Conservation (phyloP, 2,113 vertebrate species). For the Mola mola region DNA sequence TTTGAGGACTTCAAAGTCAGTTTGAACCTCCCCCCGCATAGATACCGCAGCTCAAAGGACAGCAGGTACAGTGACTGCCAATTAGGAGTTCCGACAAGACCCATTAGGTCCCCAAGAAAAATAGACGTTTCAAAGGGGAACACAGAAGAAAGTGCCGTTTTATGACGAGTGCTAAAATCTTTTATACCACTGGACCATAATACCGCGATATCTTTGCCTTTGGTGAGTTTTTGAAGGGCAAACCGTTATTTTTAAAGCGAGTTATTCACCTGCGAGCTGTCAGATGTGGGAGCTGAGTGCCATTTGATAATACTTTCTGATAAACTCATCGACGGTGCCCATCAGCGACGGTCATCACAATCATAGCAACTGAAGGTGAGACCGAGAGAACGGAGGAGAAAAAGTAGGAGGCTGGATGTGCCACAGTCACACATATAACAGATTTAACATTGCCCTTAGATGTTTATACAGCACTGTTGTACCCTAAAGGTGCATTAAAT, state of each 20-base stretch:
- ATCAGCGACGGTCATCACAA: slow-evolving; percentile 50
- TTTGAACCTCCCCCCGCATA: slow-evolving; percentile 83
- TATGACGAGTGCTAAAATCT: slow-evolving; percentile 74
- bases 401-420: slow-evolving; percentile 20
- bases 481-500: slow-evolving; percentile 52
- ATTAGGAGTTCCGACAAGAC: slow-evolving; percentile 88
- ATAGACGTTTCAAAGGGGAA: slow-evolving; percentile 70
- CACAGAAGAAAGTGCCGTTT: slow-evolving; percentile 77
- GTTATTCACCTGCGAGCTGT: slow-evolving; percentile 59
- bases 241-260: slow-evolving; percentile 62
- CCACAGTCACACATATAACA: slow-evolving; percentile 40
- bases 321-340: slow-evolving; percentile 53
- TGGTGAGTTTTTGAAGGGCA: slow-evolving; percentile 69
- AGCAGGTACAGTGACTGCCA: slow-evolving; percentile 83
- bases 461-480: slow-evolving; percentile 53
- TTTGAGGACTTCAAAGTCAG: slow-evolving; percentile 86
- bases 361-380: slow-evolving; percentile 26
- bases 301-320: slow-evolving; percentile 62
- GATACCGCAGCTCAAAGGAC: slow-evolving; percentile 85
- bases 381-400: neutral
- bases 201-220: slow-evolving; percentile 44
- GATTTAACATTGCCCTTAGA: slow-evolving; percentile 47
- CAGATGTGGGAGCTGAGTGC: slow-evolving; percentile 48
- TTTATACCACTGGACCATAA: slow-evolving; percentile 58
- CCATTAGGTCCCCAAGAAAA: slow-evolving; percentile 85